A percentile compares a stretch with the other conserved stretches of the same genome.
phyloP scores from a whole-genome alignment of 2,113 vertebrate genomes.

The Ceyx margarethae region DNA sequence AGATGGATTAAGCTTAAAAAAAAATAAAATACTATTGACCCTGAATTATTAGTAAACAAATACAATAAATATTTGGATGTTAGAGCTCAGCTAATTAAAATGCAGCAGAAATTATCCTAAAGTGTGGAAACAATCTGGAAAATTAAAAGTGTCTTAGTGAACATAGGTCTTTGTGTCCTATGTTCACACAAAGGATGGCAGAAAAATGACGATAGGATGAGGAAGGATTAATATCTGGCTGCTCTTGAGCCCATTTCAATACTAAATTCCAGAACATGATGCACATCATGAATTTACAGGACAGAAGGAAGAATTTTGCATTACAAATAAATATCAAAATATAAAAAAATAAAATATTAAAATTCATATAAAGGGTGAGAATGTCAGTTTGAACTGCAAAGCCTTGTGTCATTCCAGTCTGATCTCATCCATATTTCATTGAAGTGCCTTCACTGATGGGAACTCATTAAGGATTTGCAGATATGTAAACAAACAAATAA shows the following conservation, averaged over 20 bases:
- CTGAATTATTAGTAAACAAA: not conserved
- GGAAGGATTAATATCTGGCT: not conserved
- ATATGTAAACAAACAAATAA: not conserved
- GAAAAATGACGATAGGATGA: not conserved
- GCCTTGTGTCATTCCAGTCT: not conserved
- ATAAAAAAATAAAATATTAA: not conserved
- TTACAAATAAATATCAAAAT: not conserved
- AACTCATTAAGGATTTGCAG: not conserved
- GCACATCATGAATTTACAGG: not conserved
- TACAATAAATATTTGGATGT: not conserved
- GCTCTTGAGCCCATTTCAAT: not conserved
- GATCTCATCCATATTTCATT: accelerated
- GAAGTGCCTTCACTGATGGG: not conserved
- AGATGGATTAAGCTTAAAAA: not conserved
- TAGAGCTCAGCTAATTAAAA: not conserved
- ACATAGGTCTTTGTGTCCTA: not conserved
- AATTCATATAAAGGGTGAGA: not conserved
- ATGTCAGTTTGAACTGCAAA: not conserved
- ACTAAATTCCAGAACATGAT: not conserved
- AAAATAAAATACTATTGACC: not conserved
- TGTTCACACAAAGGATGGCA: not conserved
- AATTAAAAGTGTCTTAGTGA: not conserved
- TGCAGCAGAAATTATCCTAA: not conserved
- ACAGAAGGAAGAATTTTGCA: not conserved
- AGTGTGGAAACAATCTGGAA: not conserved